Evolutionary conservation across 2,797 vertebrate species (phyloP).

Genomic region (Sternarchorhynchus goeldii): DNA sequence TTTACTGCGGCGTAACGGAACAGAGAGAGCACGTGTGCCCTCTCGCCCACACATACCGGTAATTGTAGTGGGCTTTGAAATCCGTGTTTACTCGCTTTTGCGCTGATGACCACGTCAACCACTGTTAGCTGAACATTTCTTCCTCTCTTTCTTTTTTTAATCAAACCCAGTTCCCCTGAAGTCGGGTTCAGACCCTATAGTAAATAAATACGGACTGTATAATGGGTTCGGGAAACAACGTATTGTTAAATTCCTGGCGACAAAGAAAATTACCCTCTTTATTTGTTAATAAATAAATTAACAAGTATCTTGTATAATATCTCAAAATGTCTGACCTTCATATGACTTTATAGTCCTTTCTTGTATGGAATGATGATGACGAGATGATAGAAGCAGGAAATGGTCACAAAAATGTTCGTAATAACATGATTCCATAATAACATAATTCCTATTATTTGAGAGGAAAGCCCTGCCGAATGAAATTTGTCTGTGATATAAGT

Average conservation of each 20-base stretch:
- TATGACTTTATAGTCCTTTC: conserved; percentile 3
- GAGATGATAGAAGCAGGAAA: conserved; percentile 12
- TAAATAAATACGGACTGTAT: no score
- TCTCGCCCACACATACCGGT: conserved; percentile 31
- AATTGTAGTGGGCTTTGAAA: conserved; percentile 44
- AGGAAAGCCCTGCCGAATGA: conserved; percentile 29
- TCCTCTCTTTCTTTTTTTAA: neutral
- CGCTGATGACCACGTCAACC: conserved; percentile 18
- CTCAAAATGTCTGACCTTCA: conserved; percentile 1
- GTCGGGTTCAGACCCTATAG: no score
- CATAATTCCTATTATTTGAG: conserved; percentile 37
- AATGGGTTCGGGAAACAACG: no score
- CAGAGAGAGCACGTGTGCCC: conserved; percentile 66
- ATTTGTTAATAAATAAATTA: no score
- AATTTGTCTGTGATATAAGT: conserved; percentile 26
- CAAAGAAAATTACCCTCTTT: no score
- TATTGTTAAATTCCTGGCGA: no score
- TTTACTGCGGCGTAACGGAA: conserved; percentile 40
- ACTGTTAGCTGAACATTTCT: conserved; percentile 21
- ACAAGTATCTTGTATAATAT: neutral
- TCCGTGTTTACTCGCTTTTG: conserved; percentile 40
- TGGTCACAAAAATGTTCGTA: conserved; percentile 9
- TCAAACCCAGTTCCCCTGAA: no score
- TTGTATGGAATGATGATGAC: conserved; percentile 11
- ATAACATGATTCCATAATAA: conserved; percentile 41